Conservation (phyloP, 2,797 vertebrate genomes). For the Phataginus tricuspis region DNA sequence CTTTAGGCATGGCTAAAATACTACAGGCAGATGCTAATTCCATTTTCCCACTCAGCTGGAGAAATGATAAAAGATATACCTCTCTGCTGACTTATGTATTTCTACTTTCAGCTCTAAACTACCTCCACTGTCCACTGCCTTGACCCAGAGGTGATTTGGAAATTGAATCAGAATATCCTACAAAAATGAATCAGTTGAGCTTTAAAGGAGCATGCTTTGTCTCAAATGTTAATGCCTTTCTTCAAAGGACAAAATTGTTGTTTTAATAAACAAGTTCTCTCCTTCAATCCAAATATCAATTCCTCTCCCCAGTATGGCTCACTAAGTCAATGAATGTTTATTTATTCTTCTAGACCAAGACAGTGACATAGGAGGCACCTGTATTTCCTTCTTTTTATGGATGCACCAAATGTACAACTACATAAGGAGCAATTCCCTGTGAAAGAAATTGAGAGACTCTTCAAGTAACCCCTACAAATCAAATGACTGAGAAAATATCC, state of each 20-base stretch:
- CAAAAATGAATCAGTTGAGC: not conserved
- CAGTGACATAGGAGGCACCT: not conserved
- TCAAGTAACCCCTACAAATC: not conserved
- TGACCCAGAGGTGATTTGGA: slow-evolving; percentile 20
- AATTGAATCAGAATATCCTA: not conserved
- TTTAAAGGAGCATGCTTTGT: not conserved
- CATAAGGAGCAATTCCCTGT: not conserved
- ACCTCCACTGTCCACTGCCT: not conserved
- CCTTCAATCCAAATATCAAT: not conserved
- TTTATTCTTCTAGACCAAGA: not conserved
- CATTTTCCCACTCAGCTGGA: slow-evolving; percentile 5
- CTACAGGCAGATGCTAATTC: not conserved
- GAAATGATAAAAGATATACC: not conserved
- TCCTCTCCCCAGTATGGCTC: not conserved
- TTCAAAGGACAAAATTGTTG: not conserved
- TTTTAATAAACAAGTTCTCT: not conserved
- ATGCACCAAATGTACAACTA: too few species aligned
- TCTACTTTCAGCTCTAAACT: slow-evolving; percentile 43
- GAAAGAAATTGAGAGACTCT: not conserved
- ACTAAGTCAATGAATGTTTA: not conserved
- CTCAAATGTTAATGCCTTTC: not conserved
- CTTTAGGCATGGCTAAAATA: not conserved
- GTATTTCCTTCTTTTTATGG: not conserved
- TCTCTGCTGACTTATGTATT: not conserved
- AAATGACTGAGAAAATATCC: not conserved